Conservation (phyloP, 1,140 invertebrate species). For the Formica selysi region DNA sequence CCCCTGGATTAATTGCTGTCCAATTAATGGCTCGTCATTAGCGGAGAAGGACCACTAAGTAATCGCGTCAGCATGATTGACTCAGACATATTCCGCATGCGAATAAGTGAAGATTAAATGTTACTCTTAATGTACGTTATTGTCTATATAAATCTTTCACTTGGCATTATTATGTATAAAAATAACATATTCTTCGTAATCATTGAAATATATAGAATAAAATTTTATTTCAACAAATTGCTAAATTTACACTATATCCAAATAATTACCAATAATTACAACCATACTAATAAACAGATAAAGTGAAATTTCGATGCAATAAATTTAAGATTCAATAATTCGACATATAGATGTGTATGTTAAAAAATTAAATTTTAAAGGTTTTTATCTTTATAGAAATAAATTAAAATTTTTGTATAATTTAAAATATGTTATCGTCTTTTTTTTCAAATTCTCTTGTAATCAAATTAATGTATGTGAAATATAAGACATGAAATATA, state of each 20-base stretch:
- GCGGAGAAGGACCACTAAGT: conserved; percentile 47
- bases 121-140: conserved; percentile 33
- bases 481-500: not conserved
- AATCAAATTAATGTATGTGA: not conserved
- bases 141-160: not conserved
- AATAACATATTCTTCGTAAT: not conserved
- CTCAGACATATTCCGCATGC: conserved; percentile 46
- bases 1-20: conserved; percentile 78
- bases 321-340: conserved; percentile 17
- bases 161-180: not conserved
- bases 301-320: not conserved
- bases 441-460: not conserved
- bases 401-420: not conserved
- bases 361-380: not conserved
- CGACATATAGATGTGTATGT: too few species aligned
- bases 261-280: not conserved
- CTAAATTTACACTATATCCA: not conserved
- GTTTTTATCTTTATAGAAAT: not conserved
- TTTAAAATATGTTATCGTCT: not conserved
- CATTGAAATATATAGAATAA: not conserved
- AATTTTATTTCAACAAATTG: not conserved
- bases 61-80: conserved; percentile 55
- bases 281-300: not conserved
- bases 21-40: conserved; percentile 77
- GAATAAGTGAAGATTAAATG: conserved; percentile 45